Percentiles rank a stretch among this genome's conserved stretches.
These are phyloP conservation scores for Pseudomyrmex pallidus DNA, from an alignment of 1,140 invertebrate species.

Conservation along the genomic window DNA sequence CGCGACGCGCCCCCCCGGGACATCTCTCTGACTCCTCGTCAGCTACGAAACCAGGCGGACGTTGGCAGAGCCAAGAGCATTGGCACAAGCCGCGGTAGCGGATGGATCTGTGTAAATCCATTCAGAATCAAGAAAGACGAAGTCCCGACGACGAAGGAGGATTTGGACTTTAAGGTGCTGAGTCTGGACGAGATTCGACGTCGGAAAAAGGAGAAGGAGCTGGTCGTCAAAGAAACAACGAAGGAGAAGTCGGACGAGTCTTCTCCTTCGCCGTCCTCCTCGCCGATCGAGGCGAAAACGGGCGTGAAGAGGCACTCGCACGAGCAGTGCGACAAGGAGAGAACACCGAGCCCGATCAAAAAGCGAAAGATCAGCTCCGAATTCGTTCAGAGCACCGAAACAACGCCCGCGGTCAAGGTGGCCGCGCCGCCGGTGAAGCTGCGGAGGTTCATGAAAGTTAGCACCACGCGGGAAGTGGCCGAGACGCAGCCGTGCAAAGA, in stretches of 20 bases:
- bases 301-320: conserved; percentile 33
- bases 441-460: conserved; percentile 61
- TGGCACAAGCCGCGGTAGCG: conserved; percentile 23
- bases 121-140: neutral
- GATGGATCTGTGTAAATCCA: conserved; percentile 49
- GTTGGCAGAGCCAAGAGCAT: conserved; percentile 41
- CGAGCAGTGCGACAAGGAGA: neutral
- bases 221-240: neutral
- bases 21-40: too few relatives aligned
- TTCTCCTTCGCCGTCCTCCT: conserved; percentile 1
- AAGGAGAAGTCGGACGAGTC: conserved; percentile 39
- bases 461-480: neutral
- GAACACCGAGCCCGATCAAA: neutral
- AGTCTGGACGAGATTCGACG: conserved; percentile 82
- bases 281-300: neutral
- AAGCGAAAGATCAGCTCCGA: conserved; percentile 21
- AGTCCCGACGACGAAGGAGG: conserved; percentile 28
- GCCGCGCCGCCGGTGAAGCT: conserved; percentile 78
- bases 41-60: conserved; percentile 20
- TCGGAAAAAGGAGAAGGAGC: conserved; percentile 62
- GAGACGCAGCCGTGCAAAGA: conserved; percentile 21
- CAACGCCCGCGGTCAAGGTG: conserved; percentile 23
- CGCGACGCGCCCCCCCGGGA: neutral
- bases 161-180: conserved; percentile 79
- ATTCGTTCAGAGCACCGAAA: neutral